Conservation (phyloP, 2,113 vertebrate genomes). For the Conger conger region DNA sequence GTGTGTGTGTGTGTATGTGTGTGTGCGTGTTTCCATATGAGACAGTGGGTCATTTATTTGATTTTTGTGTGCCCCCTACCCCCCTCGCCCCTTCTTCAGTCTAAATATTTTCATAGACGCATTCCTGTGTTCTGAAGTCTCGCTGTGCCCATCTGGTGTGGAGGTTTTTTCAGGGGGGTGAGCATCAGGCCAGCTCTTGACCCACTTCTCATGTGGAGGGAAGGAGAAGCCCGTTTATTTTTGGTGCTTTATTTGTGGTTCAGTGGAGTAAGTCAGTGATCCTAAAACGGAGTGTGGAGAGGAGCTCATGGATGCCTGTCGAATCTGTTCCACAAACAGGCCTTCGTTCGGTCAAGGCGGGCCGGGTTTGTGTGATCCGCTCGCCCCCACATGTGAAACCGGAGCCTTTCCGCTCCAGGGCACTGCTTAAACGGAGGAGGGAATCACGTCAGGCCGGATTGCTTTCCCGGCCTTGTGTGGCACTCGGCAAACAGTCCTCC, state of each 20-base stretch:
- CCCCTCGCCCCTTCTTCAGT: background rate
- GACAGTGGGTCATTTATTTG: conserved; percentile 9
- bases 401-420: background rate
- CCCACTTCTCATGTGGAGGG: background rate
- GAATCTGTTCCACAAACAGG: background rate
- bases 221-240: background rate
- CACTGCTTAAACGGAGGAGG: background rate
- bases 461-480: background rate
- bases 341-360: background rate
- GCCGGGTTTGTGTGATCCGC: background rate
- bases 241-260: background rate
- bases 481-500: background rate
- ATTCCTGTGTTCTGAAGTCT: conserved; percentile 8
- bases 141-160: conserved; percentile 10
- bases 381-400: background rate
- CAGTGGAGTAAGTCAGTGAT: background rate
- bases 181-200: background rate
- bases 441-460: background rate
- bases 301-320: no score
- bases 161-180: background rate
- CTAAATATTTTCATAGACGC: conserved; percentile 28
- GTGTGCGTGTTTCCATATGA: conserved; percentile 14
- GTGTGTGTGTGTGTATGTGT: conserved; percentile 13
- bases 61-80: background rate
- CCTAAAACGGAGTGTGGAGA: background rate